Base-by-base conservation (phyloP, 2,113 vertebrate genomes). In the Saguinus imperator region DNA sequence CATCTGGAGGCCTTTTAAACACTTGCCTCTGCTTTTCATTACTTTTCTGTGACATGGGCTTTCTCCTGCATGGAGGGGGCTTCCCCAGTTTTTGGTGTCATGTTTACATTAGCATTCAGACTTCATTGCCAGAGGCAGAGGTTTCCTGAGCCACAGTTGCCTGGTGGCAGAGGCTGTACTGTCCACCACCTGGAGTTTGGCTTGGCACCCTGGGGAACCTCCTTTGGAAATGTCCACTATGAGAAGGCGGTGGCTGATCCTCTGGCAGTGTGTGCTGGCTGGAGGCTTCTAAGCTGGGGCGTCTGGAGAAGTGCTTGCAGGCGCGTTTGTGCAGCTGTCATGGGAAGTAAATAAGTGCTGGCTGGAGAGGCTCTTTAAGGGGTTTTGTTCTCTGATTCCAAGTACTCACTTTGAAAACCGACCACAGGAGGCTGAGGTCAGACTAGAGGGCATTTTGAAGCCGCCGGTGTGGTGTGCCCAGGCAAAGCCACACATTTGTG, bases 401-500 rank as follows among this genome's bases (percentile, higher is more conserved):
- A 50, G 58, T 6, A 50, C 52, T 50, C 43, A 21, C 27, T 93
- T 58, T 50, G 52, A 32, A 50, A 61, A 57, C 37, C 21, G 72
- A 79, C 32, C 48, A 50, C 23, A 25, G 32, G n/a, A 75, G 75
- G 50, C 58, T 32, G 7, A 3, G 27, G 32, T 52, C 72, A 50
- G 52, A 35, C 7, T 83, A 23, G 25, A 72, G 20, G 50, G 32
- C 50, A 9, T 52, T 52, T 23, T 45, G 68, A 61, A 72, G n/a
- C 80, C 25, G 13, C 43, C 3, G 40, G 7, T 18, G 61, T 32
- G 50, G 27, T 6, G 50, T 25, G 14, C 0, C 0, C 25, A 11
- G 45, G 89, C 93, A 75, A 48, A 75, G 95, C 92, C 73, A 9
- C 2, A 86, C 75, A 68, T 88, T 61, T 85, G 52, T 87, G 90